Evolutionary conservation across 2,113 vertebrate species (phyloP).

Genomic region (Girardinichthys multiradiatus): DNA sequence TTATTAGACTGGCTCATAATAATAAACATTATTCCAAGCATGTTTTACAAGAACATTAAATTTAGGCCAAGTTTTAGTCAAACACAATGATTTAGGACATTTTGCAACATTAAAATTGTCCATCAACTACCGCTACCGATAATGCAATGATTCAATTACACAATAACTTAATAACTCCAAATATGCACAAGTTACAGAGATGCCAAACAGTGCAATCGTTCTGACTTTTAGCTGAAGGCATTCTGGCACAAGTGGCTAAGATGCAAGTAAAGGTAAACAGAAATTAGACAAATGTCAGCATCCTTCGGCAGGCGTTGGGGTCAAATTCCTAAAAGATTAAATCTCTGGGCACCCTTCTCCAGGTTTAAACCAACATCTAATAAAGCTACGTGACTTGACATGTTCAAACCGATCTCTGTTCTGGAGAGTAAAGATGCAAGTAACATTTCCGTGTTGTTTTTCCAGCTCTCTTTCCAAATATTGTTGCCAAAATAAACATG

Average conservation of each 20-base stretch:
- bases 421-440: neutral
- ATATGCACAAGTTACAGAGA: neutral
- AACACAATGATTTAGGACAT: neutral
- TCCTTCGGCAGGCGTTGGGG: slow-evolving; percentile 30
- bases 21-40: neutral
- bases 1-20: slow-evolving; percentile 4
- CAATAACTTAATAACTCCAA: slow-evolving; percentile 5
- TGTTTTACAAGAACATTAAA: neutral
- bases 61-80: slow-evolving; percentile 14
- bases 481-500: slow-evolving; percentile 1
- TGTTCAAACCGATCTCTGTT: slow-evolving; percentile 13
- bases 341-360: slow-evolving; percentile 51
- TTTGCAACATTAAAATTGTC: neutral
- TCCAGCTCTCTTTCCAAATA: slow-evolving; percentile 8
- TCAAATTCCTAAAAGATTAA: slow-evolving; percentile 61
- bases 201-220: neutral
- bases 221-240: slow-evolving; percentile 1
- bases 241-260: neutral
- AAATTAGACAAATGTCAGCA: slow-evolving; percentile 36
- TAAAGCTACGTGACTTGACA: slow-evolving; percentile 48
- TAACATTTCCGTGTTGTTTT: neutral
- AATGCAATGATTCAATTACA: neutral
- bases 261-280: slow-evolving; percentile 9
- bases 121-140: slow-evolving; percentile 12
- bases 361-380: slow-evolving; percentile 44